Percentiles rank a stretch among this genome's conserved stretches.
Conservation (phyloP, 2,888 invertebrate species). For the Nephrocerus scutellatus region DNA sequence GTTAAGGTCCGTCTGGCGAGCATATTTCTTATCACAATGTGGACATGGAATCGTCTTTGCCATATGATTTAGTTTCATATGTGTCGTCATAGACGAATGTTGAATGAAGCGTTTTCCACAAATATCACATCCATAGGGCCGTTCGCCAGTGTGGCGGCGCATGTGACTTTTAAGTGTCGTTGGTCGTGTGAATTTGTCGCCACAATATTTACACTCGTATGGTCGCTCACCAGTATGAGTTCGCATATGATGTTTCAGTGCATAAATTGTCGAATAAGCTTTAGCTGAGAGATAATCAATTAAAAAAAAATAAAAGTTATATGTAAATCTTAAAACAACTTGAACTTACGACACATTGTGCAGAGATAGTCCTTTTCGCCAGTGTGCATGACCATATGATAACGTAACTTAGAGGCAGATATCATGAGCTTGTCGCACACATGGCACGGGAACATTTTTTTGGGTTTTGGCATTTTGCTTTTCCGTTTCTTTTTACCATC, state of each 20-base stretch:
- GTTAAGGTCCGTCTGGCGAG: constrained; percentile 35
- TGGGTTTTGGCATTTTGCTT: constrained; percentile 25
- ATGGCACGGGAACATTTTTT: constrained; percentile 30
- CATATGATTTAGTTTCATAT: constrained; percentile 37
- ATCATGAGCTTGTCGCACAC: constrained; percentile 31
- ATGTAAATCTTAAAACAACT: not conserved
- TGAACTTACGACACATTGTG: constrained; percentile 33
- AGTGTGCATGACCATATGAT: constrained; percentile 36
- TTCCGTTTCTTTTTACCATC: constrained; percentile 14
- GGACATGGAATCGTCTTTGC: constrained; percentile 37
- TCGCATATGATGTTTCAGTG: constrained; percentile 33
- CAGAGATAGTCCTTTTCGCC: constrained; percentile 36
- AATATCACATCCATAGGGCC: constrained; percentile 36
- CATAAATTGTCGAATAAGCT: constrained; percentile 35
- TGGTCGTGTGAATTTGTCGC: constrained; percentile 32
- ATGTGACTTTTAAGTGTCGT: constrained; percentile 36
- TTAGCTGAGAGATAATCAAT: constrained; percentile 26
- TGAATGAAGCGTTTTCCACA: constrained; percentile 38
- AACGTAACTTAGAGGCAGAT: constrained; percentile 29
- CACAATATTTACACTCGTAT: constrained; percentile 34
- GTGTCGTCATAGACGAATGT: constrained; percentile 37
- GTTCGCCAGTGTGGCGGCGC: constrained; percentile 36
- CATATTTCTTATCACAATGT: constrained; percentile 38
- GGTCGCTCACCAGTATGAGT: constrained; percentile 36
- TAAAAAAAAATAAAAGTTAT: constrained; percentile 1